phyloP scores from a whole-genome alignment of 1,140 invertebrate genomes.

The Lanistes nyassanus region DNA sequence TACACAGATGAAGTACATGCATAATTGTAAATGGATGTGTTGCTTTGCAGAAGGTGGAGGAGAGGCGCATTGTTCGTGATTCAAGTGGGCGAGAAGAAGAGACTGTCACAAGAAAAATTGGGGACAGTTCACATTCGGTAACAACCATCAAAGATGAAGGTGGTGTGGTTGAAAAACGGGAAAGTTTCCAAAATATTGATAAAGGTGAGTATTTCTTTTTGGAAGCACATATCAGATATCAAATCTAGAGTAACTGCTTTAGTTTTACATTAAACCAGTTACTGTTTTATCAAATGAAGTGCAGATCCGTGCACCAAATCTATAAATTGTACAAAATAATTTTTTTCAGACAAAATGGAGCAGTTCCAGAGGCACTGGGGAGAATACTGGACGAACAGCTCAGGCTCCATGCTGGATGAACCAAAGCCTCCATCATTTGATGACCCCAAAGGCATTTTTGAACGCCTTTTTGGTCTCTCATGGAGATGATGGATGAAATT shows the following conservation, averaged over 20 bases:
- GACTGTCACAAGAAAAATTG: background rate
- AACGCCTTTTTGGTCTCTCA: too few relatives aligned
- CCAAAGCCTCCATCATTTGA: too few relatives aligned
- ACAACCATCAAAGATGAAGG: background rate
- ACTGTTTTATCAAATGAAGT: background rate
- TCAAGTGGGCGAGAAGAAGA: slow-evolving; percentile 1
- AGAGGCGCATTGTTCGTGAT: background rate
- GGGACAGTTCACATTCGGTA: background rate
- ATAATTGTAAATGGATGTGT: too few relatives aligned
- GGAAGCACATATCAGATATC: too few relatives aligned
- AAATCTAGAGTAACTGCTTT: background rate
- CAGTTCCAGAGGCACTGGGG: background rate
- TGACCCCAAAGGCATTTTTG: too few relatives aligned
- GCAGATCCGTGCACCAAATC: too few relatives aligned
- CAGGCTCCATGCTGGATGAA: too few relatives aligned
- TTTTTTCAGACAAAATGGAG: background rate
- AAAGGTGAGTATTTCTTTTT: background rate
- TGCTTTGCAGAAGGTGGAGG: background rate
- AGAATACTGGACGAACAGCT: background rate
- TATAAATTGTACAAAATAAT: background rate
- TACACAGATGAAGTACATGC: too few relatives aligned
- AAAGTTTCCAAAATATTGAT: slow-evolving; percentile 4
- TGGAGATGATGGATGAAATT: too few relatives aligned
- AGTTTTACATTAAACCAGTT: background rate
- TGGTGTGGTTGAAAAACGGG: background rate